Percentiles rank a stretch among this genome's conserved stretches.
Conservation (phyloP, 92 coral and sea anemone genomes). For the Chrysogorgia sp. region DNA sequence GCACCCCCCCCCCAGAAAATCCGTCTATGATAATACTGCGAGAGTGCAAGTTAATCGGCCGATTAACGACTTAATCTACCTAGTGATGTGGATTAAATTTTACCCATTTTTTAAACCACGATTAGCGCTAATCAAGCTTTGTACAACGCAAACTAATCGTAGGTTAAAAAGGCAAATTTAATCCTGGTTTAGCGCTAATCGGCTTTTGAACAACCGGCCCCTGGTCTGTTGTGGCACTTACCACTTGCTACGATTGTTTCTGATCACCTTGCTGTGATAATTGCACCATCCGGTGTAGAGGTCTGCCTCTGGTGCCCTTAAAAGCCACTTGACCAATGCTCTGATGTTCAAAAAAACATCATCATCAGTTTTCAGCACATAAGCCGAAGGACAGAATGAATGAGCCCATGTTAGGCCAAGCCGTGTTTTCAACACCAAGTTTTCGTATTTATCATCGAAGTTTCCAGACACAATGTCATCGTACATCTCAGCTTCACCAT, state of each 20-base stretch:
- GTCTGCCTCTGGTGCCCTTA: conserved; percentile 8
- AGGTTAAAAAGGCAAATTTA: no score
- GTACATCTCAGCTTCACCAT: conserved; percentile 1
- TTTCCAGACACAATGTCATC: conserved; percentile 25
- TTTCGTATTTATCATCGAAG: conserved; percentile 25
- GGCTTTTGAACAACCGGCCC: neutral
- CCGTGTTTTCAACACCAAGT: conserved; percentile 27
- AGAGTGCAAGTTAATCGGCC: no score
- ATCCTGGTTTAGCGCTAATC: no score
- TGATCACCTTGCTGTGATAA: conserved; percentile 36
- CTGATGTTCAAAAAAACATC: conserved; percentile 22
- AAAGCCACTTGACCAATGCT: conserved; percentile 13
- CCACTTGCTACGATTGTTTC: conserved; percentile 43
- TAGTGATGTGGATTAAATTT: no score
- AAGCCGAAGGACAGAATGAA: conserved; percentile 13
- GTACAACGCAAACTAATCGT: no score
- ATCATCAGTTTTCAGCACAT: conserved; percentile 36
- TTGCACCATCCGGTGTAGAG: conserved; percentile 44
- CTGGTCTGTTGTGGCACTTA: neutral
- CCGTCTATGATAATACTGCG: no score
- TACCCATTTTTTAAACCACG: no score
- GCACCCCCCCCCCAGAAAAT: no score
- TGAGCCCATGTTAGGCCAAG: conserved; percentile 38
- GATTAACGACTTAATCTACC: no score
- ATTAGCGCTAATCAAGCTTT: no score